phyloP scores from a whole-genome alignment of 2,888 invertebrate species.

The Kryphioiulus occultus region DNA sequence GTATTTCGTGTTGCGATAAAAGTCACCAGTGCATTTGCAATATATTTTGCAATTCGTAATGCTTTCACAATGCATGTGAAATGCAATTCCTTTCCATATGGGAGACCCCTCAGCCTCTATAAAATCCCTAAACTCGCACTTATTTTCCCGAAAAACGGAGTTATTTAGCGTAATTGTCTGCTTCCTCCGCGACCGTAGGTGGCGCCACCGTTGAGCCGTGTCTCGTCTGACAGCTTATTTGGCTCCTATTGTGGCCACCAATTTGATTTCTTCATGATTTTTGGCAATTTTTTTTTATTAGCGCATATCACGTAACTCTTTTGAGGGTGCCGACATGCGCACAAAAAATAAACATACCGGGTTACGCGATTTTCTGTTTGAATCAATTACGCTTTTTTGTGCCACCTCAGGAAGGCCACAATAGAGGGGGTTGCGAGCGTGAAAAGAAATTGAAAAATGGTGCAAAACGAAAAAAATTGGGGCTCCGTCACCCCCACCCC shows the following conservation, averaged over 20 bases:
- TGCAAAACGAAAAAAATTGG: not conserved
- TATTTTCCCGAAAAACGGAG: not conserved
- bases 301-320: not conserved
- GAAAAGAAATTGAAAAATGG: not conserved
- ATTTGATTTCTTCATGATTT: conserved; percentile 28
- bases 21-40: no score
- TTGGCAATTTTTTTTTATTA: not conserved
- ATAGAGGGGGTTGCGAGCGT: not conserved
- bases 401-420: not conserved
- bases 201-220: not conserved
- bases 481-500: not conserved
- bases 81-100: no score
- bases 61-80: no score
- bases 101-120: no score
- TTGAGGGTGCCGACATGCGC: conserved; percentile 45
- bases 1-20: no score
- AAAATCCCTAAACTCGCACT: not conserved
- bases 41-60: no score
- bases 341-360: conserved; percentile 44
- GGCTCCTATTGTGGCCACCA: conserved; percentile 5
- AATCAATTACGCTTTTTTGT: conserved; percentile 44
- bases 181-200: not conserved
- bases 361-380: conserved; percentile 49
- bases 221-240: conserved; percentile 5
- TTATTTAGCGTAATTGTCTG: not conserved